phyloP scores from a whole-genome alignment of 2,888 invertebrate species.

The Lepeophtheirus nordmannii region DNA sequence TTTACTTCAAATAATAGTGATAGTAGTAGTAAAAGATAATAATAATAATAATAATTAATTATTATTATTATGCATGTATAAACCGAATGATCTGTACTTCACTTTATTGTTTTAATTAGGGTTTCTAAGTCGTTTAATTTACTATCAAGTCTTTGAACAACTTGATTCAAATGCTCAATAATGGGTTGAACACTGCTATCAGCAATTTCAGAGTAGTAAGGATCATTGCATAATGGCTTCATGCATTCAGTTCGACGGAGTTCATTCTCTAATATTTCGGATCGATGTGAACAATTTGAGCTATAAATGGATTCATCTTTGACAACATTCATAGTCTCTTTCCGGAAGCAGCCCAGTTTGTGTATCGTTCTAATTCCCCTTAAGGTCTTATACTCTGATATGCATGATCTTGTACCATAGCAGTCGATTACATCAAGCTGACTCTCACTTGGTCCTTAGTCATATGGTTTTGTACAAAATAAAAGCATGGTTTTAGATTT shows the following conservation, averaged over 20 bases:
- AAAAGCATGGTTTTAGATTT: too few relatives aligned
- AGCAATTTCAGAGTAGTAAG: not conserved
- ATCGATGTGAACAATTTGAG: not conserved
- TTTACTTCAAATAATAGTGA: too few relatives aligned
- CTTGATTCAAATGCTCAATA: constrained; percentile 5
- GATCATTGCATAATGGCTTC: not conserved
- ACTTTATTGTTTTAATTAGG: not conserved
- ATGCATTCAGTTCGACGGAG: not conserved
- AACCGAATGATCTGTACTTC: too few relatives aligned
- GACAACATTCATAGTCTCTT: not conserved
- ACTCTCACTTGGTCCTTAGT: not conserved
- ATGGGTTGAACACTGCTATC: not conserved
- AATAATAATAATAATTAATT: too few relatives aligned
- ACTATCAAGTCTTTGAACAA: not conserved
- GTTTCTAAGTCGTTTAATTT: not conserved
- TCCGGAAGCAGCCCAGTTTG: not conserved
- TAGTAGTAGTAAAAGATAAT: too few relatives aligned
- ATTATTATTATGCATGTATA: too few relatives aligned
- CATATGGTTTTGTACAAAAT: too few relatives aligned
- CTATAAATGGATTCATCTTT: not conserved
- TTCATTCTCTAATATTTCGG: not conserved
- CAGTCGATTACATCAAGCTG: not conserved
- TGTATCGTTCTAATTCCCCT: not conserved
- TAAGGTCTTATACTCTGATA: not conserved
- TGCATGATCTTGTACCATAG: not conserved